Evolutionary conservation across 2,888 invertebrate species (phyloP), one percentile per base, ranked within the genome.

Genomic region (Balanococcus diminutus): DNA sequence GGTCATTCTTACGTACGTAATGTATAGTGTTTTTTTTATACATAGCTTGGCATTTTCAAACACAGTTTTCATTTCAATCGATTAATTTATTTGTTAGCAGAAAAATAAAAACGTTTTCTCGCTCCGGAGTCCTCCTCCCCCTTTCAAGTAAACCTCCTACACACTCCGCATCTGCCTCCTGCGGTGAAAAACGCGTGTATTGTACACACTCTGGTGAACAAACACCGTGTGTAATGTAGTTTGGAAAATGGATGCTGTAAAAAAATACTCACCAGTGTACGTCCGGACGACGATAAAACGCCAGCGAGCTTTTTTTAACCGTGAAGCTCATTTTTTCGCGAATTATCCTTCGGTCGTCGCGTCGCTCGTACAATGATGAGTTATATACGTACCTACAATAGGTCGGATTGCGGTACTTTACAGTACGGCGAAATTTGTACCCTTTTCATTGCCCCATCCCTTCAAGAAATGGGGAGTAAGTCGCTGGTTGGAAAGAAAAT

Each of bases 201-300:
- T 56, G 22, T 56, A 56, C 56, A 56, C 56, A 56, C 56, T 56
- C 56, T 22, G 56, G 56, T 56, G 56, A 56, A 22, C 56, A 56
- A 56, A 56, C 56, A 56, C 4, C 56, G 56, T 56, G 56, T 56
- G 56, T 56, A 56, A 56, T 56, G 56, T 56, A 56, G 56, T 56
- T 56, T 56, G 56, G 56, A 56, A 56, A 56, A 56, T 56, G 56
- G 22, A 56, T 56, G 6, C 0, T 56, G 56, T 1, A 22, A 56
- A 46, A 46, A 46, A 56, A 56, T n/a, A n/a, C n/a, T n/a, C n/a
- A n/a, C n/a, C n/a, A n/a, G n/a, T n/a, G n/a, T n/a, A n/a, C n/a
- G n/a, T n/a, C n/a, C 4, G 19, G 56, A 56, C 4, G 9, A 56
- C 19, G 22, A 56, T 22, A 56, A 56, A 56, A 19, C 56, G 19